These are phyloP conservation scores for Borostomias antarcticus DNA, from an alignment of 2,797 vertebrate genomes.

Conservation along the genomic window DNA sequence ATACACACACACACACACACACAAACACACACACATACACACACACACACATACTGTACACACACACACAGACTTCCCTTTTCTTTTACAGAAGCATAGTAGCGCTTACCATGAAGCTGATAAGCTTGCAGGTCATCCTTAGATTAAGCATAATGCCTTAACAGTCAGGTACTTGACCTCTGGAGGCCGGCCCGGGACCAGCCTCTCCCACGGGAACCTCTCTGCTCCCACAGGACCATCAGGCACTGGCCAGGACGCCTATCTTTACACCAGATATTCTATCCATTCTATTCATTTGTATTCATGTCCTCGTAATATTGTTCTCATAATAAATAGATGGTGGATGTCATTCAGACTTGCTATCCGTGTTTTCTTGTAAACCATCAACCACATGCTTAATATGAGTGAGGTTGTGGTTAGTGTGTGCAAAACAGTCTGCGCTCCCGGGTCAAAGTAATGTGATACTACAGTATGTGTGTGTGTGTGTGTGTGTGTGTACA, in stretches of 20 bases:
- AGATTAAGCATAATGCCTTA: constrained; percentile 70
- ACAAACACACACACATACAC: too few relatives aligned
- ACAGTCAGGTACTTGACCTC: constrained; percentile 65
- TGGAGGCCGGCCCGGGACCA: constrained; percentile 44
- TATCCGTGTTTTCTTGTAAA: not conserved
- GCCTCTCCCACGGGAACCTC: constrained; percentile 33
- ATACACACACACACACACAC: too few relatives aligned
- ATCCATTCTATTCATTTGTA: not conserved
- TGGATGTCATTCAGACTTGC: not conserved
- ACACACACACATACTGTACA: too few relatives aligned
- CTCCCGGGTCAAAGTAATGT: constrained; percentile 39
- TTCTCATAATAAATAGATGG: not conserved
- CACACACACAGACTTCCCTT: too few relatives aligned
- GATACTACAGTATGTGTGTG: constrained; percentile 8
- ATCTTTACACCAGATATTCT: not conserved
- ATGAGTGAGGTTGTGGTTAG: constrained; percentile 12
- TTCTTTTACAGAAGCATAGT: constrained; percentile 28
- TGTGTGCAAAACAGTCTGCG: constrained; percentile 22
- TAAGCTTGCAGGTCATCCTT: constrained; percentile 68
- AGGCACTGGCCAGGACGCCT: constrained; percentile 17
- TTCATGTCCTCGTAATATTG: not conserved
- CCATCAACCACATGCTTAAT: constrained; percentile 20
- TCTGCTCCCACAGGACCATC: constrained; percentile 29
- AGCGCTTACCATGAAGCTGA: constrained; percentile 26
- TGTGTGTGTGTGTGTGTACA: not conserved